Percentiles rank a stretch among this genome's conserved stretches.
Evolutionary conservation across 1,140 invertebrate species (phyloP).

Genomic region (Procambarus clarkii): DNA sequence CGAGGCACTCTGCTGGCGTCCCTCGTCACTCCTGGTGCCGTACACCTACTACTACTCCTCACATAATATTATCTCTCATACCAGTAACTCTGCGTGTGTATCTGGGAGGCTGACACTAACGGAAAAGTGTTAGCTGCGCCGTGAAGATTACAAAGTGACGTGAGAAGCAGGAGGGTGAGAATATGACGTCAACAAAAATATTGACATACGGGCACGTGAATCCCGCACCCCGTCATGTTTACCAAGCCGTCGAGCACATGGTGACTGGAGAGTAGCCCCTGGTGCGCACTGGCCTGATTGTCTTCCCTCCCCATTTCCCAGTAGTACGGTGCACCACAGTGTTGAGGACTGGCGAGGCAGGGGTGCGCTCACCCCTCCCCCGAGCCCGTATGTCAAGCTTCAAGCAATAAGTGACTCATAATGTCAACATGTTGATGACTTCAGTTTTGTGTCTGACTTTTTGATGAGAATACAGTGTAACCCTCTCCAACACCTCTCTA

Average conservation of each 20-base stretch:
- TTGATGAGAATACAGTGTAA: background rate
- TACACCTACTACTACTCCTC: background rate
- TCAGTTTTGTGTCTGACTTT: background rate
- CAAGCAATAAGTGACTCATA: background rate
- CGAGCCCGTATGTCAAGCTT: background rate
- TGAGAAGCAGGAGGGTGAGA: background rate
- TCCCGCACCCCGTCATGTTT: background rate
- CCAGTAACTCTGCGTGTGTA: background rate
- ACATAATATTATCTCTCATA: no score
- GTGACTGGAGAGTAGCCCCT: background rate
- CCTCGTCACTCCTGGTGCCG: background rate
- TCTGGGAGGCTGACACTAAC: background rate
- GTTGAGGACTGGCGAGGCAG: background rate
- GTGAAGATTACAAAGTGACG: background rate
- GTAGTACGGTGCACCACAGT: background rate
- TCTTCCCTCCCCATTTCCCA: no score
- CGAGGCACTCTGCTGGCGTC: background rate
- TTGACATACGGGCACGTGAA: slow-evolving; percentile 3
- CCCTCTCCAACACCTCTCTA: background rate
- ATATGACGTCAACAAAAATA: background rate
- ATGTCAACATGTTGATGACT: background rate
- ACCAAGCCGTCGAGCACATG: background rate
- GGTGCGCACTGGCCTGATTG: background rate
- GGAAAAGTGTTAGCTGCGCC: background rate
- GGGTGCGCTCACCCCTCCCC: background rate